phyloP scores from a whole-genome alignment of 2,113 vertebrate genomes.

The Campylomormyrus tamandua region DNA sequence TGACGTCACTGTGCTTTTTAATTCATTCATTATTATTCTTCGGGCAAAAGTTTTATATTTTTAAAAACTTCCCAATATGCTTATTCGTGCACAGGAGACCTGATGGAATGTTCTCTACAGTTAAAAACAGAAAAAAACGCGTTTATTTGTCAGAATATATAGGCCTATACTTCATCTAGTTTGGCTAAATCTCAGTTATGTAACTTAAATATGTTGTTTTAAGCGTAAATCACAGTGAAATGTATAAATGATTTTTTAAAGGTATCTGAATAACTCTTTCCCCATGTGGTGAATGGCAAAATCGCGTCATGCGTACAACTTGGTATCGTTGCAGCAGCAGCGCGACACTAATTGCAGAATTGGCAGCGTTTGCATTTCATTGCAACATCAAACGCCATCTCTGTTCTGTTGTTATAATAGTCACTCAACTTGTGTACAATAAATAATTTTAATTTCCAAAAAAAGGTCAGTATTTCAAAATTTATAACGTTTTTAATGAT shows the following conservation, averaged over 20 bases:
- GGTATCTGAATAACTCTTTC: neutral
- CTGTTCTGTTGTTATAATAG: neutral
- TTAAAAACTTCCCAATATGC: neutral
- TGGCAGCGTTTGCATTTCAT: neutral
- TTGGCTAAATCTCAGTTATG: neutral
- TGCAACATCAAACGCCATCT: neutral
- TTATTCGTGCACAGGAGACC: neutral
- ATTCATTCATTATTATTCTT: neutral
- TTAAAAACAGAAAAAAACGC: neutral
- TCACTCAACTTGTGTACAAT: neutral
- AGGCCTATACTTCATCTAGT: neutral
- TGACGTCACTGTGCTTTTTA: neutral
- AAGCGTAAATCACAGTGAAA: neutral
- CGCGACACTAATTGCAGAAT: neutral
- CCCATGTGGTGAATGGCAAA: neutral
- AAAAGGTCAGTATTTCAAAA: neutral
- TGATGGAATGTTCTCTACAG: neutral
- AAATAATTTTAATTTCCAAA: neutral
- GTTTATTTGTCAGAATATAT: neutral
- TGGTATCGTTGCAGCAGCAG: no score
- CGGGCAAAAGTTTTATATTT: neutral
- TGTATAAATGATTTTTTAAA: neutral
- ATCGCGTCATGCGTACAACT: neutral
- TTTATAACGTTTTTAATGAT: neutral
- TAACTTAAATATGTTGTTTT: neutral